These are phyloP conservation scores for Hiodon alosoides DNA, from an alignment of 2,113 vertebrate genomes.

Conservation along the genomic window DNA sequence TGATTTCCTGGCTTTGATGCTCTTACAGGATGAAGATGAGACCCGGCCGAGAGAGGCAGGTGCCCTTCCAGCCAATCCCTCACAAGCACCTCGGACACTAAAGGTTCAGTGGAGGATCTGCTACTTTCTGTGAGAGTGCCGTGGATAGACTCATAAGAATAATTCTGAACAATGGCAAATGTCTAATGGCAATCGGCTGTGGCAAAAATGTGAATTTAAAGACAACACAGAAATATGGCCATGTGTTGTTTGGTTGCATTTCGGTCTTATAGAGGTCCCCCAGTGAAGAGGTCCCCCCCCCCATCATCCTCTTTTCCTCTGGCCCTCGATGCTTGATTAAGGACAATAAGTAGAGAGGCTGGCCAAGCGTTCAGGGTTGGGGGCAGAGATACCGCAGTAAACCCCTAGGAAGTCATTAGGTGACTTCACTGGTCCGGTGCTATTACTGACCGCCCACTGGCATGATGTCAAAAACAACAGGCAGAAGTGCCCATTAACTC, in stretches of 20 bases:
- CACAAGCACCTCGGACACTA: no score
- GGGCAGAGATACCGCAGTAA: conserved; percentile 22
- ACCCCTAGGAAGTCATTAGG: conserved; percentile 61
- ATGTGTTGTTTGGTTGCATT: no score
- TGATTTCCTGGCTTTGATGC: no score
- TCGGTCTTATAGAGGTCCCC: neutral
- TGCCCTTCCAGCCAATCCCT: no score
- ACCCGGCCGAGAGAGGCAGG: conserved; percentile 25
- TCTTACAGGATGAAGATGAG: no score
- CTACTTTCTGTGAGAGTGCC: no score
- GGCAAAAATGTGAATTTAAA: no score
- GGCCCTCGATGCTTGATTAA: conserved; percentile 60
- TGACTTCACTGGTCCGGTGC: conserved; percentile 54
- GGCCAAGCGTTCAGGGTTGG: conserved; percentile 44
- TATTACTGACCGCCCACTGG: conserved; percentile 47
- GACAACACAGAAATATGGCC: no score
- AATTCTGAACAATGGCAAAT: no score
- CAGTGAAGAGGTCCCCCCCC: neutral
- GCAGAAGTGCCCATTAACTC: conserved; percentile 28
- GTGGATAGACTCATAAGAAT: no score
- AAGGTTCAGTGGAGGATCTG: no score
- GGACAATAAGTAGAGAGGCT: conserved; percentile 52
- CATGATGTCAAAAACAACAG: conserved; percentile 52
- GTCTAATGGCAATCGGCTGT: no score
- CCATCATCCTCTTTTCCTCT: conserved; percentile 41